A percentile compares a stretch with the other conserved stretches of the same genome.
Evolutionary conservation across 1,140 invertebrate genomes (phyloP).

Genomic region (Pseudomyrmex flavicornis): DNA sequence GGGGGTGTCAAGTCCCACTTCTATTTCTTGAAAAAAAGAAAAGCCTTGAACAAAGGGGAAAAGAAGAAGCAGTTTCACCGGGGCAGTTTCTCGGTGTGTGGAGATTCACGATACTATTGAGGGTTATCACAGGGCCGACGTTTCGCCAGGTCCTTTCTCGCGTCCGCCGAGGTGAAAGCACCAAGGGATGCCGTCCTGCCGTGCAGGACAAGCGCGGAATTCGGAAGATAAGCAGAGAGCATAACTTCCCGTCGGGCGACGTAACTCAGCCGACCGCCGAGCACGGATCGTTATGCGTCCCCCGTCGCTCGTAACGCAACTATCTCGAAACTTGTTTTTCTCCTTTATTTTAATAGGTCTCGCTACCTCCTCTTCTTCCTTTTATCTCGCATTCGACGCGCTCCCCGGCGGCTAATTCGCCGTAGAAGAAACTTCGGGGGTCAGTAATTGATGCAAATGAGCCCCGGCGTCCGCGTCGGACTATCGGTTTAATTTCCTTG

Average conservation of each 20-base stretch:
- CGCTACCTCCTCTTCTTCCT: slow-evolving; percentile 70
- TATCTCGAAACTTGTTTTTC: slow-evolving; percentile 84
- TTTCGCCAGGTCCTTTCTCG: slow-evolving; percentile 62
- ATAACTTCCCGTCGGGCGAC: slow-evolving; percentile 78
- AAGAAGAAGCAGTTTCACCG: not conserved
- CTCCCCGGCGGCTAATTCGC: slow-evolving; percentile 80
- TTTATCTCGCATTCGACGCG: slow-evolving; percentile 79
- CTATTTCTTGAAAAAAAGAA: not conserved
- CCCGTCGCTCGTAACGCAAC: slow-evolving; percentile 83
- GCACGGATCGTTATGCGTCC: slow-evolving; percentile 83
- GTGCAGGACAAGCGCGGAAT: slow-evolving; percentile 77
- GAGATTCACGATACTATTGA: slow-evolving; percentile 46
- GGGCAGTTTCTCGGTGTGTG: not conserved
- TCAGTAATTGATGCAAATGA: slow-evolving; percentile 83
- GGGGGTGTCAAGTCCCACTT: not conserved
- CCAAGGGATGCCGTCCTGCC: slow-evolving; percentile 66
- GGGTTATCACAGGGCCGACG: slow-evolving; percentile 49
- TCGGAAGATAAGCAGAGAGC: slow-evolving; percentile 82
- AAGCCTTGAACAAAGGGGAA: not conserved
- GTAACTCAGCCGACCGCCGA: slow-evolving; percentile 79
- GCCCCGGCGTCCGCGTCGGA: slow-evolving; percentile 62
- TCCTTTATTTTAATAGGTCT: slow-evolving; percentile 81
- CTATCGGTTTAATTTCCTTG: slow-evolving; percentile 72
- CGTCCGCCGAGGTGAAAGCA: slow-evolving; percentile 66
- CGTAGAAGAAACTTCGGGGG: slow-evolving; percentile 76